phyloP scores from a whole-genome alignment of 2,888 invertebrate genomes.

The Euplagia quadripunctaria region DNA sequence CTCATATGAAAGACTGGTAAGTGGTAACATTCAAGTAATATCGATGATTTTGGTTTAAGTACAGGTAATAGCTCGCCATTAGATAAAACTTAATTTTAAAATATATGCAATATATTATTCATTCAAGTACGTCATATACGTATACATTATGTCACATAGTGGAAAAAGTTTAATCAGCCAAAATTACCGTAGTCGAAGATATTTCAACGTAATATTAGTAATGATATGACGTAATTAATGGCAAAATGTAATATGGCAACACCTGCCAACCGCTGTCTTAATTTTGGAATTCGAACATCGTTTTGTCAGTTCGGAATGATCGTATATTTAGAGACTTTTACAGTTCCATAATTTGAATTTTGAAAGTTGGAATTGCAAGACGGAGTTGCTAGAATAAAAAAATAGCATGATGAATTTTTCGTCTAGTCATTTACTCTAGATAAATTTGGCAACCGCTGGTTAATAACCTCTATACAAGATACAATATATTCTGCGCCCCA shows the following conservation, averaged over 20 bases:
- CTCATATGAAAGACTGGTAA: too few species aligned
- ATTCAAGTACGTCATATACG: too few species aligned
- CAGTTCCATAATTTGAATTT: neutral
- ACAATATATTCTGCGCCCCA: conserved; percentile 38
- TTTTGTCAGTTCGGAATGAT: neutral
- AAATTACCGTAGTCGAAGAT: neutral
- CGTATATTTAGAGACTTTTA: neutral
- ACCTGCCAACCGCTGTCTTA: neutral
- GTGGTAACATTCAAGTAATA: neutral
- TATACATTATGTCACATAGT: neutral
- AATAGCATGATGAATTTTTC: neutral
- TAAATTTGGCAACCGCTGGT: conserved; percentile 48
- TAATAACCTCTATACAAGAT: conserved; percentile 32
- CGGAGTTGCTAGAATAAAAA: neutral
- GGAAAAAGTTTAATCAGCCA: neutral
- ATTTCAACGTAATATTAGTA: neutral
- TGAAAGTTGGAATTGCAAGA: neutral
- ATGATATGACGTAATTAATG: neutral
- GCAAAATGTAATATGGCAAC: neutral
- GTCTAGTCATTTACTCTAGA: conserved; percentile 17
- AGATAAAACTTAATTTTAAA: too few species aligned
- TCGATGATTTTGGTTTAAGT: neutral
- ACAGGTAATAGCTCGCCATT: neutral
- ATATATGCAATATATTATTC: too few species aligned
- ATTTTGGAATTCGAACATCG: neutral